phyloP scores from a whole-genome alignment of 1,140 invertebrate species.

The Brachionus plicatilis region DNA sequence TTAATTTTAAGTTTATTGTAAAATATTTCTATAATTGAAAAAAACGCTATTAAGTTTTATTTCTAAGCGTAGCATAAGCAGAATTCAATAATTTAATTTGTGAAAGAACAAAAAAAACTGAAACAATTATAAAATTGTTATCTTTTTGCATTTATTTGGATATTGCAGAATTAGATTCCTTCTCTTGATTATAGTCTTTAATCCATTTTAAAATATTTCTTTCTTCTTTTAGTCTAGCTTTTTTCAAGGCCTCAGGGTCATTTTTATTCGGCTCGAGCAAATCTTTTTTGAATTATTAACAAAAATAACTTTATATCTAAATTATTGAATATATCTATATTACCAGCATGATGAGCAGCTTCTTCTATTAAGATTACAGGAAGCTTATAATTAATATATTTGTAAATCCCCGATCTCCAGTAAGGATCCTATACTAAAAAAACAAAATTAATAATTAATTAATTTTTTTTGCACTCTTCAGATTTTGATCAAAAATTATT shows the following conservation, averaged over 20 bases:
- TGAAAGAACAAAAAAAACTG: not conserved
- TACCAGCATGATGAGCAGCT: slow-evolving; percentile 58
- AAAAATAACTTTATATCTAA: slow-evolving; percentile 71
- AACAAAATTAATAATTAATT: not conserved
- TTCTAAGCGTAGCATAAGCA: no score
- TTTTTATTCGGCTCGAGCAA: slow-evolving; percentile 66
- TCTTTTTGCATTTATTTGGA: no score
- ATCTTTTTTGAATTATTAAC: slow-evolving; percentile 57
- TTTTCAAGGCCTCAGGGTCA: slow-evolving; percentile 67
- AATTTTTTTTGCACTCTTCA: not conserved
- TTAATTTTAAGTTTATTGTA: no score
- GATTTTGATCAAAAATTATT: not conserved
- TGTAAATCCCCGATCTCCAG: slow-evolving; percentile 75
- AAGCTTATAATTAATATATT: slow-evolving; percentile 70
- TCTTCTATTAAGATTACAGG: slow-evolving; percentile 64
- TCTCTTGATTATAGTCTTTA: not conserved
- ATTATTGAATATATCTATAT: slow-evolving; percentile 64
- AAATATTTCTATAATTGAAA: no score
- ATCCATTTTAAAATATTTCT: slow-evolving; percentile 68
- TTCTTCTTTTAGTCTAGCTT: slow-evolving; percentile 66
- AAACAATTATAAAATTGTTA: no score
- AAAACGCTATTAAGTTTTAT: no score
- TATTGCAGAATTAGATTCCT: not conserved
- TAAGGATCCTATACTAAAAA: slow-evolving; percentile 70
- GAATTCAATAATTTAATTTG: no score